These are phyloP conservation scores for Gambelia wislizenii DNA, from an alignment of 2,797 vertebrate species.

Conservation along the genomic window DNA sequence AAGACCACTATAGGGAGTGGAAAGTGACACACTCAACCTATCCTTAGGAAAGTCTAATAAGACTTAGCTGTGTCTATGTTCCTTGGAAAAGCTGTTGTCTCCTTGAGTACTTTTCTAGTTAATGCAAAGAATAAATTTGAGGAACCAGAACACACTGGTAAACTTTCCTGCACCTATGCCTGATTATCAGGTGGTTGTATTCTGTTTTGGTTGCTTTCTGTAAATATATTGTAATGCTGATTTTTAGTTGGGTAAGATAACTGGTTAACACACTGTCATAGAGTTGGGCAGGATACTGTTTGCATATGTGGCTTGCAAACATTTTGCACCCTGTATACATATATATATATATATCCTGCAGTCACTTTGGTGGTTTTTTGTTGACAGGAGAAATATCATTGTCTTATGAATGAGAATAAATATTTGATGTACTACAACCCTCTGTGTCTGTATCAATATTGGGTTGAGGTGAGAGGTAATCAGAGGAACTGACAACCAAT, in stretches of 20 bases:
- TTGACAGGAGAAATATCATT: conserved; percentile 66
- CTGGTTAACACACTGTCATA: conserved; percentile 68
- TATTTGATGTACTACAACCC: conserved; percentile 68
- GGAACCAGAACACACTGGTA: conserved; percentile 52
- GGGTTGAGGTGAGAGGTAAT: background rate
- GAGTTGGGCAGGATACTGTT: conserved; percentile 59
- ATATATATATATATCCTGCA: conserved; percentile 44
- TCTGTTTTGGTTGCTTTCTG: conserved; percentile 72
- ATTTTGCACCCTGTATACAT: conserved; percentile 52
- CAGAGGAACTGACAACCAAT: background rate
- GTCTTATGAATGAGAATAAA: conserved; percentile 80
- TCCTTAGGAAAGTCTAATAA: background rate
- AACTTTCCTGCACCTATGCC: conserved; percentile 58
- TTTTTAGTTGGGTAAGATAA: conserved; percentile 78
- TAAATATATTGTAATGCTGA: conserved; percentile 82
- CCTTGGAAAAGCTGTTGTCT: conserved; percentile 50
- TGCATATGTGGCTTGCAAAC: conserved; percentile 56
- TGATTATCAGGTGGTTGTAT: conserved; percentile 71
- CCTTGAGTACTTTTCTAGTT: conserved; percentile 60
- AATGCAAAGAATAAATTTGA: conserved; percentile 53
- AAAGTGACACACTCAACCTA: background rate
- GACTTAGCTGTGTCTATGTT: background rate
- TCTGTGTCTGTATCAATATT: conserved; percentile 35
- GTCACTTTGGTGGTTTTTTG: conserved; percentile 71
- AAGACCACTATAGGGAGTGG: background rate